Evolutionary conservation across 2,888 invertebrate genomes (phyloP).

Genomic region (Heliconius erato): DNA sequence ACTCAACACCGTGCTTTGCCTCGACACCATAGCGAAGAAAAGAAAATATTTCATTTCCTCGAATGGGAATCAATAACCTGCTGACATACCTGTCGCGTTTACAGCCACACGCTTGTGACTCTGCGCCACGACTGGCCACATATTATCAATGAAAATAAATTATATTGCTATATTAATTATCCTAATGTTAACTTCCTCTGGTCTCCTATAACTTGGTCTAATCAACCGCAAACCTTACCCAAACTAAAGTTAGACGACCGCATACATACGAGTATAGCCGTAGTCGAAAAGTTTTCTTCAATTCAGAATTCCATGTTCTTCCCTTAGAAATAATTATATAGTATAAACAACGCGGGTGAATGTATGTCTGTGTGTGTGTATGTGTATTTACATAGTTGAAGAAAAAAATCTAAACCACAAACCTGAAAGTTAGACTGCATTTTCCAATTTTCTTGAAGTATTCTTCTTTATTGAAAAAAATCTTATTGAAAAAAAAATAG

Average conservation of each 20-base stretch:
- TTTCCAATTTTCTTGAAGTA: too few relatives aligned
- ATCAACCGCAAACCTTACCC: slow-evolving; percentile 38
- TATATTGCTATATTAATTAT: neutral
- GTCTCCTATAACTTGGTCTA: neutral
- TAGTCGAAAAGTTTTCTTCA: slow-evolving; percentile 43
- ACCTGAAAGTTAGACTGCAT: too few relatives aligned
- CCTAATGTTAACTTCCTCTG: neutral
- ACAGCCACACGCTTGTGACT: too few relatives aligned
- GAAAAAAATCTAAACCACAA: too few relatives aligned
- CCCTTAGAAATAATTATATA: slow-evolving; percentile 32
- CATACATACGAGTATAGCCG: slow-evolving; percentile 33
- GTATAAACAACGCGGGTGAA: neutral
- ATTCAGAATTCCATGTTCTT: slow-evolving; percentile 40
- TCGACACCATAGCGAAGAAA: too few relatives aligned
- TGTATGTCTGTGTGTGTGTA: neutral
- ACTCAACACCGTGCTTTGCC: too few relatives aligned
- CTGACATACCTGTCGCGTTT: too few relatives aligned
- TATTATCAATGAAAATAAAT: neutral
- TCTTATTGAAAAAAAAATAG: too few relatives aligned
- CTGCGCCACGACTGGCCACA: too few relatives aligned
- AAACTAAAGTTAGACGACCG: slow-evolving; percentile 39
- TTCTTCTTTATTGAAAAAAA: too few relatives aligned
- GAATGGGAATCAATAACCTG: too few relatives aligned
- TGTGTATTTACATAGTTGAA: neutral
- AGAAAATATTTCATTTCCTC: too few relatives aligned